phyloP scores from a whole-genome alignment of 2,888 invertebrate genomes.

The Tuberolachnus salignus region DNA sequence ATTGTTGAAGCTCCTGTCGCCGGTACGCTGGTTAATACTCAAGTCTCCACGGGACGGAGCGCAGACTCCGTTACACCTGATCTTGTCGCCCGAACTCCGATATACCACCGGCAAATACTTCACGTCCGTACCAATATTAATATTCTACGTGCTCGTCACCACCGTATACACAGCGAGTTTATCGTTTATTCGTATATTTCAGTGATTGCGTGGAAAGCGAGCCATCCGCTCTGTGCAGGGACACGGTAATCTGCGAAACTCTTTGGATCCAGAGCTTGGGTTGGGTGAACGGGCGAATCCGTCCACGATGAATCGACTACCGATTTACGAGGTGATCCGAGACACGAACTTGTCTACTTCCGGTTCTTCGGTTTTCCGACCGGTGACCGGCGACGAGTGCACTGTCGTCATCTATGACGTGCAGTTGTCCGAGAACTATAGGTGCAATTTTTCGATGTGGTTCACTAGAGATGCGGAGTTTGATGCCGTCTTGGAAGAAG shows the following conservation, averaged over 20 bases:
- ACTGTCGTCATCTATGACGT: not conserved
- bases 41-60: not conserved
- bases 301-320: slow-evolving; percentile 19
- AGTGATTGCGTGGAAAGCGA: not conserved
- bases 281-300: not conserved
- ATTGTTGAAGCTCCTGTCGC: not conserved
- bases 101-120: slow-evolving; percentile 1
- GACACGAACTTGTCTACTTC: slow-evolving; percentile 21
- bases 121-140: too few species aligned
- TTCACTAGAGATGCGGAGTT: not conserved
- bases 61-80: not conserved
- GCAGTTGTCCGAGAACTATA: not conserved
- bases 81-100: not conserved
- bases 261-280: not conserved
- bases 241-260: not conserved
- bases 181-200: not conserved
- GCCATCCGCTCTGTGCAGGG: not conserved
- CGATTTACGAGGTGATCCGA: slow-evolving; percentile 9
- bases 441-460: not conserved
- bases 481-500: too few species aligned
- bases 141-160: not conserved
- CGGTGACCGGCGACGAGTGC: slow-evolving; percentile 38
- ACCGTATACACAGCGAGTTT: not conserved
- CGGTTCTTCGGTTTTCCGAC: slow-evolving; percentile 31
- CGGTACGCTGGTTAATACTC: not conserved